Conservation (phyloP, 2,113 vertebrate species). For the Crocuta crocuta region DNA sequence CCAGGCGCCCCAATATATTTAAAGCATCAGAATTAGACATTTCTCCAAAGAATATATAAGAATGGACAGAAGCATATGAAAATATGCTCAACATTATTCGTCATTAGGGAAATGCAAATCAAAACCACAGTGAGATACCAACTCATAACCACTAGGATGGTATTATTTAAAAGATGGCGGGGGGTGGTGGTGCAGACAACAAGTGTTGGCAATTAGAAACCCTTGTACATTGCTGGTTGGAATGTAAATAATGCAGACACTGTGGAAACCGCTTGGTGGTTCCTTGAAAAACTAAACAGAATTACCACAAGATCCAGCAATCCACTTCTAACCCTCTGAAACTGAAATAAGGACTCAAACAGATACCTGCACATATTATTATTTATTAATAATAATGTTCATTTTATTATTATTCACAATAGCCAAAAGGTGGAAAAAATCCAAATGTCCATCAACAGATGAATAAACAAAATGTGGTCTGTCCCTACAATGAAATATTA, state of each 20-base stretch:
- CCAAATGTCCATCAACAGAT: background rate
- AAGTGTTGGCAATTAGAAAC: background rate
- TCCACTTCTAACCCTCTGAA: background rate
- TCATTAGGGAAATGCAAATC: background rate
- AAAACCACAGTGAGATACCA: slow-evolving; percentile 28
- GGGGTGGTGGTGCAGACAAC: background rate
- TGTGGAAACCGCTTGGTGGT: background rate
- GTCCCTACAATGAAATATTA: background rate
- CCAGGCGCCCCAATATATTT: background rate
- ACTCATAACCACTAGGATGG: background rate
- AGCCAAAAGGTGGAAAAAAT: background rate
- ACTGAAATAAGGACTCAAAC: background rate
- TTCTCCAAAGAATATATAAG: slow-evolving; percentile 5
- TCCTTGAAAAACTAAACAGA: background rate
- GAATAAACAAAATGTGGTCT: slow-evolving; percentile 10
- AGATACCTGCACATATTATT: background rate
- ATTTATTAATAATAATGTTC: too few species aligned
- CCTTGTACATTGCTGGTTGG: background rate
- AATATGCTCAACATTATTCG: background rate
- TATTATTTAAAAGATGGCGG: background rate
- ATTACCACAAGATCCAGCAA: background rate
- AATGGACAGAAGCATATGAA: background rate
- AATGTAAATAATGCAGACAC: background rate
- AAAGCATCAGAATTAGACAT: slow-evolving; percentile 51
- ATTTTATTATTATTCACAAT: background rate